Percentiles rank a stretch among this genome's conserved stretches.
phyloP scores from a whole-genome alignment of 2,113 vertebrate genomes.

The Anolis sagrei region DNA sequence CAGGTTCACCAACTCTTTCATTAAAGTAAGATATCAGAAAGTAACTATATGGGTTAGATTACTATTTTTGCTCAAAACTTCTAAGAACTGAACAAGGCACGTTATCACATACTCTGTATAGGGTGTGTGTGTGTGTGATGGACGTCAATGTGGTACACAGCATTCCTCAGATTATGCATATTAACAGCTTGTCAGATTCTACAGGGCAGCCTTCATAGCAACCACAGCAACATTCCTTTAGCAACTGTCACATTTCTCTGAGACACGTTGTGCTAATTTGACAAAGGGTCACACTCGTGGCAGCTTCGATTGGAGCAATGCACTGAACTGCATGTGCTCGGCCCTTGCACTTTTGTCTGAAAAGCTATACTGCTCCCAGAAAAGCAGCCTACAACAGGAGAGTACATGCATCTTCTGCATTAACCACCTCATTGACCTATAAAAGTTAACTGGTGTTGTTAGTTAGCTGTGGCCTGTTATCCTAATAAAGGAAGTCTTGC shows the following conservation, averaged over 20 bases:
- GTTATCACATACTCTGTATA: neutral
- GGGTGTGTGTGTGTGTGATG: neutral
- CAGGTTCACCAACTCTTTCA: neutral
- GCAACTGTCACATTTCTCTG: neutral
- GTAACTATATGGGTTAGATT: neutral
- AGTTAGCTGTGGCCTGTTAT: neutral
- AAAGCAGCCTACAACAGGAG: neutral
- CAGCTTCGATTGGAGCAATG: neutral
- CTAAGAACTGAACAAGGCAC: constrained; percentile 8
- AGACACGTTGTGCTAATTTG: constrained; percentile 7
- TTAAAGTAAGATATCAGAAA: too few species aligned
- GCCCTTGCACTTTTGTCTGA: fast-evolving
- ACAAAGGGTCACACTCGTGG: fast-evolving
- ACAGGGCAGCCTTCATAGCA: constrained; percentile 27
- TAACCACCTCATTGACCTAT: constrained; percentile 23
- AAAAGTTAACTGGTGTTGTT: neutral
- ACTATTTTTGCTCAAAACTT: neutral
- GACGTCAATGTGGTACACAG: neutral
- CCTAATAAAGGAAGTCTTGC: constrained; percentile 26
- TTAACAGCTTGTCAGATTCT: constrained; percentile 26
- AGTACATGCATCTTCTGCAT: constrained; percentile 16
- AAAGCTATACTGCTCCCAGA: fast-evolving
- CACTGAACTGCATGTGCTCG: fast-evolving
- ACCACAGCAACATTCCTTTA: constrained; percentile 2
- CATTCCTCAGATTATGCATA: fast-evolving